Evolutionary conservation across 2,888 invertebrate genomes (phyloP).

Genomic region (Diarsia rubi): DNA sequence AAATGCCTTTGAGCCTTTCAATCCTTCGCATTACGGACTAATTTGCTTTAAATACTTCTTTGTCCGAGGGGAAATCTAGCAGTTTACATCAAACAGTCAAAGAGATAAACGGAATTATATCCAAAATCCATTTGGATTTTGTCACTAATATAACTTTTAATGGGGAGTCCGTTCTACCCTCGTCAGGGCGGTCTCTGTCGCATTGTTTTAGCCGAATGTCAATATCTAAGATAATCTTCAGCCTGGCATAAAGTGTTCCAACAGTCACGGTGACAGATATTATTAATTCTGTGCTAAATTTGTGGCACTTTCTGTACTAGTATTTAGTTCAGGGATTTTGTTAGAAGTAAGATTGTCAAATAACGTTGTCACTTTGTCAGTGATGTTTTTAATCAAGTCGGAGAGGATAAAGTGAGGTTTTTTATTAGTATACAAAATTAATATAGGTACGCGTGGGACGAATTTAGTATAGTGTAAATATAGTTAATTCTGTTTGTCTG

Average conservation of each 20-base stretch:
- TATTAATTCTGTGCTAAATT: conserved; percentile 46
- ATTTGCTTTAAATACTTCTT: conserved; percentile 32
- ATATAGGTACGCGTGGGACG: not conserved
- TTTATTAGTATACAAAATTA: conserved; percentile 3
- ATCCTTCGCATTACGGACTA: conserved; percentile 4
- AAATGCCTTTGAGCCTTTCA: conserved; percentile 2
- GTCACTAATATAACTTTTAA: conserved; percentile 77
- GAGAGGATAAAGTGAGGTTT: not conserved
- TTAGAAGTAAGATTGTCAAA: conserved; percentile 14
- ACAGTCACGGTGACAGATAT: conserved; percentile 32
- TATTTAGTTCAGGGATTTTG: conserved; percentile 21
- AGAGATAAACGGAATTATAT: conserved; percentile 60
- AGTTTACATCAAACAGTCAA: conserved; percentile 34
- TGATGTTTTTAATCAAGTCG: conserved; percentile 15
- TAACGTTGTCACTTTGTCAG: not conserved
- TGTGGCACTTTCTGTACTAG: not conserved
- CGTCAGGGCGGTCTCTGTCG: conserved; percentile 65
- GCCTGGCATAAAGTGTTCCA: conserved; percentile 25
- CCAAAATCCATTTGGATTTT: conserved; percentile 73
- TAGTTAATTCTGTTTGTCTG: not conserved
- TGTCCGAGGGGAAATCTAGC: conserved; percentile 45
- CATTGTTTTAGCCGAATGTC: conserved; percentile 68
- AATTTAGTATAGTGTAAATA: not conserved
- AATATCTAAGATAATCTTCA: conserved; percentile 61
- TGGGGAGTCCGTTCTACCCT: conserved; percentile 71